Conservation (phyloP, 2,113 vertebrate species). For the Muntiacus reevesi region DNA sequence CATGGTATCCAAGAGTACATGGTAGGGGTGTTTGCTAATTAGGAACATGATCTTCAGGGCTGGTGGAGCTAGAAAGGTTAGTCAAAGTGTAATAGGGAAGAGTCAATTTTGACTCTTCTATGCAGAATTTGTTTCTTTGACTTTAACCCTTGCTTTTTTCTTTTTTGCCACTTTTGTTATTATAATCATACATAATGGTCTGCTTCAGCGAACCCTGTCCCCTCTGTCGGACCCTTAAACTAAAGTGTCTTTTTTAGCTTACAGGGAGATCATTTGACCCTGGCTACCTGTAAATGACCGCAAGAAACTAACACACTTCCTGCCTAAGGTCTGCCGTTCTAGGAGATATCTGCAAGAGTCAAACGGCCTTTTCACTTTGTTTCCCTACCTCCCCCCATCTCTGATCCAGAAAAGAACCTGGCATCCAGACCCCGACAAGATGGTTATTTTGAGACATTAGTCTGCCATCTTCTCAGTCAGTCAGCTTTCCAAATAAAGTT, state of each 20-base stretch:
- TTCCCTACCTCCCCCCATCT: background rate
- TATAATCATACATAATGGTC: background rate
- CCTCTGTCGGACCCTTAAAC: background rate
- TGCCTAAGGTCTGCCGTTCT: background rate
- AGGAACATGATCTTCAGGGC: background rate
- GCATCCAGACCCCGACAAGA: background rate
- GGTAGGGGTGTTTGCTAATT: background rate
- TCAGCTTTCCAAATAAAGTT: background rate
- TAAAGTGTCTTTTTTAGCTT: background rate
- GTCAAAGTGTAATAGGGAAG: background rate
- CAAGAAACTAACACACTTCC: background rate
- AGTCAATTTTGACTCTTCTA: background rate
- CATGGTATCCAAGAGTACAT: background rate
- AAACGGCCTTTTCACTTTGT: background rate
- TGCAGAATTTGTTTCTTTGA: background rate
- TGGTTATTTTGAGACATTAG: background rate
- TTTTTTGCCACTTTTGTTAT: background rate
- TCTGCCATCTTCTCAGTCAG: background rate
- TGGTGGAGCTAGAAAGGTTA: background rate
- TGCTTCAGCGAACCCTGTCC: background rate
- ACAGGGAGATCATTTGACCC: background rate
- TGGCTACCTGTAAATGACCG: background rate
- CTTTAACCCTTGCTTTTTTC: background rate
- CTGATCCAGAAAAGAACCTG: background rate
- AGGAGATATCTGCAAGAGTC: background rate